These are phyloP conservation scores for Nansenia antarctica DNA, from an alignment of 2,113 vertebrate species.

Conservation along the genomic window DNA sequence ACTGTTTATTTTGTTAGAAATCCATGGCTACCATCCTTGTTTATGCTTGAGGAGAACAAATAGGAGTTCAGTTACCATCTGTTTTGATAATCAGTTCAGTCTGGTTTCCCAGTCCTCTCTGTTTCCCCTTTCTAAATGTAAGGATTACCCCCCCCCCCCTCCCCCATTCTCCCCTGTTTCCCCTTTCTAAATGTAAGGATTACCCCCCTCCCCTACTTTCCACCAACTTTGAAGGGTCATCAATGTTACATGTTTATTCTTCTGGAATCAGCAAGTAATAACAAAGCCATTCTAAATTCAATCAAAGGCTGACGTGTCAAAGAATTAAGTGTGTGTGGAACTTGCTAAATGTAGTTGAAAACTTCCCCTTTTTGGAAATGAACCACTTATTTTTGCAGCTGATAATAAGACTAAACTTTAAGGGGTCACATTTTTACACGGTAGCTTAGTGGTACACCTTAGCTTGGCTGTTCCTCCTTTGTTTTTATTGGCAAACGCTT, in stretches of 20 bases:
- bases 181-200: slow-evolving; percentile 29
- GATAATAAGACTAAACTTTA: not conserved
- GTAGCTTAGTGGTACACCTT: slow-evolving; percentile 8
- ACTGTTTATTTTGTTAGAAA: slow-evolving; percentile 65
- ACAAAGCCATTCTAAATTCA: no score
- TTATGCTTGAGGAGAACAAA: slow-evolving; percentile 62
- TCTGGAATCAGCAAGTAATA: no score
- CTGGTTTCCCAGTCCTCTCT: slow-evolving; percentile 40
- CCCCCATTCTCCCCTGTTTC: slow-evolving; percentile 19
- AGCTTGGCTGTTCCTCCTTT: slow-evolving; percentile 14
- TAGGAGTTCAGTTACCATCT: slow-evolving; percentile 65
- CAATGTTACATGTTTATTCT: no score
- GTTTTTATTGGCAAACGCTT: slow-evolving; percentile 42
- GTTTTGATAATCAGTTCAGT: slow-evolving; percentile 66
- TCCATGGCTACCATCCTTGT: slow-evolving; percentile 66
- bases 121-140: slow-evolving; percentile 34
- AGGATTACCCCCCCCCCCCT: slow-evolving; percentile 21
- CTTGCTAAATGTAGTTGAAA: not conserved
- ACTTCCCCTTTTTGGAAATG: not conserved
- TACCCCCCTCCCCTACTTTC: slow-evolving; percentile 12
- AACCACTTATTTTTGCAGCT: not conserved
- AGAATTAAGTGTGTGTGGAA: no score
- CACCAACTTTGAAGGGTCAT: no score
- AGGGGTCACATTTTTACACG: not conserved
- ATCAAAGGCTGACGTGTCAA: no score